Evolutionary conservation across 2,888 invertebrate species (phyloP).

Genomic region (Plebejus argus): DNA sequence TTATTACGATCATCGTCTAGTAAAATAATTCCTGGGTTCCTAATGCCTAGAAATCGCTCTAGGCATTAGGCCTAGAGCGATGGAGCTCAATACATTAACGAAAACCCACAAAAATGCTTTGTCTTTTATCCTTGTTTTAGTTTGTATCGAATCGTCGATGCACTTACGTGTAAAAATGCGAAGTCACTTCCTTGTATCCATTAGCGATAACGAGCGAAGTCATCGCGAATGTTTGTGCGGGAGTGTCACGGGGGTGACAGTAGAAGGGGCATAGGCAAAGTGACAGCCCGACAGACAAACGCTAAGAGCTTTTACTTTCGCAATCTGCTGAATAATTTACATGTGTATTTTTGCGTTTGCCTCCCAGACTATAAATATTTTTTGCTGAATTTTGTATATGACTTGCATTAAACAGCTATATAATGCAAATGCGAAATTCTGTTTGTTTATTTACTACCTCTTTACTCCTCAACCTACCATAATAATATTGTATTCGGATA

Average conservation of each 20-base stretch:
- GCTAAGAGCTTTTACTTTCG: constrained; percentile 65
- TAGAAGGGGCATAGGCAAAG: constrained; percentile 52
- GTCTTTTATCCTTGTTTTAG: neutral
- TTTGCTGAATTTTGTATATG: constrained; percentile 6
- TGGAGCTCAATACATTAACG: neutral
- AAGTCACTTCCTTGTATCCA: constrained; percentile 26
- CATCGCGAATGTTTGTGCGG: constrained; percentile 41
- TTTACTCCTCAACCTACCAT: too few relatives aligned
- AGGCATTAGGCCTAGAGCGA: neutral
- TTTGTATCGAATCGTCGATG: neutral
- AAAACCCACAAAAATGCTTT: neutral
- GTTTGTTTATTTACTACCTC: too few relatives aligned
- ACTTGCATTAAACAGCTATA: neutral
- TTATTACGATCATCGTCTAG: neutral
- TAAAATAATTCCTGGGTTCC: neutral
- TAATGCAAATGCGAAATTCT: too few relatives aligned
- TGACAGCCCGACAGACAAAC: constrained; percentile 67
- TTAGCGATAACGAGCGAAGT: constrained; percentile 36
- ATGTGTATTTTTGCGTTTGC: constrained; percentile 52
- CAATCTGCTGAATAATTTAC: constrained; percentile 66
- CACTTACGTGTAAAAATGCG: constrained; percentile 2
- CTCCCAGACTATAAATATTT: constrained; percentile 36
- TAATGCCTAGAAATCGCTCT: too few relatives aligned
- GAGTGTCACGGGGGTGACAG: constrained; percentile 29
- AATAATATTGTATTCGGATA: too few relatives aligned